phyloP scores from a whole-genome alignment of 2,888 invertebrate species.

The Diachrysia chrysitis region DNA sequence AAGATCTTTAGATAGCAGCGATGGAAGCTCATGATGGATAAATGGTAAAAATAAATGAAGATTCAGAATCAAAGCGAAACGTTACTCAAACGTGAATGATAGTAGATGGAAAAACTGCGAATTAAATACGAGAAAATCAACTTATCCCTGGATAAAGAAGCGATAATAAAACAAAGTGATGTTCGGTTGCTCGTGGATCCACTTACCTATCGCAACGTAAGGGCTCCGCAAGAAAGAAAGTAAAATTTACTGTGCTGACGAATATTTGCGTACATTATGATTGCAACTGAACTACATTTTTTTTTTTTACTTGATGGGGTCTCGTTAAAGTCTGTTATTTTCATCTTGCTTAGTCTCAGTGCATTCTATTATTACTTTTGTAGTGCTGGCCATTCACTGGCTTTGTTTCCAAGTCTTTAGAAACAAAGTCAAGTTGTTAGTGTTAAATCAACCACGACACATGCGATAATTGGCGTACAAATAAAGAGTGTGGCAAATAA shows the following conservation, averaged over 20 bases:
- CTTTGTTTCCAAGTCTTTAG: conserved; percentile 38
- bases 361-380: conserved; percentile 36
- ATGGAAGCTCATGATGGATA: conserved; percentile 75
- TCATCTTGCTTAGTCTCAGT: conserved; percentile 41
- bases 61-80: conserved; percentile 88
- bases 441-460: conserved; percentile 68
- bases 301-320: conserved; percentile 41
- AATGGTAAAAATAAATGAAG: conserved; percentile 76
- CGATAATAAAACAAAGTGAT: conserved; percentile 78
- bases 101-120: conserved; percentile 75
- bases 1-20: conserved; percentile 59
- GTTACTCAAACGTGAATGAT: conserved; percentile 84
- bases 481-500: conserved; percentile 84
- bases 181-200: conserved; percentile 80
- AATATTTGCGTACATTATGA: conserved; percentile 75
- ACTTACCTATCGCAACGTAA: conserved; percentile 89
- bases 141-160: conserved; percentile 71
- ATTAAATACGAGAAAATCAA: conserved; percentile 72
- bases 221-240: conserved; percentile 89
- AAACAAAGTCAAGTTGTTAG: conserved; percentile 45
- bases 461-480: conserved; percentile 82
- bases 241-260: conserved; percentile 88
- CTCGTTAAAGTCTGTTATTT: conserved; percentile 22
- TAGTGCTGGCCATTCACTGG: conserved; percentile 49
- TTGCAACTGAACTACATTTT: conserved; percentile 72